Evolutionary conservation across 2,113 vertebrate genomes (phyloP).

Genomic region (Chaenogobius annularis): DNA sequence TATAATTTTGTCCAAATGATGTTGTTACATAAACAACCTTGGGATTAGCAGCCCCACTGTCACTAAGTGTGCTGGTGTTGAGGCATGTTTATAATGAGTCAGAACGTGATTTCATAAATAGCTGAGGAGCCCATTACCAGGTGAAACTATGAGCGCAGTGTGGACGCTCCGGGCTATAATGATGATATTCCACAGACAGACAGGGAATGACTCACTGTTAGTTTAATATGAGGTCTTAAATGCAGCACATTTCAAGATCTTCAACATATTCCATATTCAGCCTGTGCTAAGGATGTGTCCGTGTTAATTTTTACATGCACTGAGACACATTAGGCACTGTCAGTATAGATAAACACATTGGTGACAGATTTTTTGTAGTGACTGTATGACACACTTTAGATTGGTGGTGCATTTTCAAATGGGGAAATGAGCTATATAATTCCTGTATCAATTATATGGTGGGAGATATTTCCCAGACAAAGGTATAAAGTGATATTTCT

Average conservation of each 20-base stretch:
- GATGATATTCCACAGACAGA: conserved; percentile 1
- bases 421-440: too few species aligned
- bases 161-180: neutral
- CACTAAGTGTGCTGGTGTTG: neutral
- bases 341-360: too few species aligned
- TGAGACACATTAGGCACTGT: too few species aligned
- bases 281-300: too few species aligned
- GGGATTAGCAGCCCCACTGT: neutral
- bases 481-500: too few species aligned
- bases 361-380: too few species aligned
- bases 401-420: too few species aligned
- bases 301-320: too few species aligned
- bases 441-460: too few species aligned
- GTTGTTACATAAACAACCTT: neutral
- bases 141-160: neutral
- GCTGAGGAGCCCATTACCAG: neutral
- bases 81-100: conserved; percentile 3
- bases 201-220: neutral
- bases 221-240: neutral
- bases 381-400: too few species aligned
- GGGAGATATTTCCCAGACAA: too few species aligned
- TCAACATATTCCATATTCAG: too few species aligned
- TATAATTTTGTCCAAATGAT: neutral
- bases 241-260: neutral
- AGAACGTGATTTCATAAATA: neutral